Evolutionary conservation across 2,888 invertebrate genomes (phyloP).

Genomic region (Pteria penguin): DNA sequence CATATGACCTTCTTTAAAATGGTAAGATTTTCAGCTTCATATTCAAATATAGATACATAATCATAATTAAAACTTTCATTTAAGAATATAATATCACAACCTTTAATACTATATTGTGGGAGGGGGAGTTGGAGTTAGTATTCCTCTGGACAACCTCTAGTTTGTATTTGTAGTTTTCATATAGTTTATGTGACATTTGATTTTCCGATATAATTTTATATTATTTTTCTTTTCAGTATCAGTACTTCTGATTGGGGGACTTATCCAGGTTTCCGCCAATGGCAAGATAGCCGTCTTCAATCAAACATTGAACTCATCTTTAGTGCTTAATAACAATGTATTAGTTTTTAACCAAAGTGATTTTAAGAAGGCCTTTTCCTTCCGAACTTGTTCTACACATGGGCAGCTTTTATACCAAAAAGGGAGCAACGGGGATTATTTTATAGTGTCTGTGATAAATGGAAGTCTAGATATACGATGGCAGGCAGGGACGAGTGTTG

Average conservation of each 20-base stretch:
- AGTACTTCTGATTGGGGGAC: conserved; percentile 6
- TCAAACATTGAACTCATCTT: conserved; percentile 48
- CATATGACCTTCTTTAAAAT: too few species aligned
- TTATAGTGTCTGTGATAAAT: conserved; percentile 50
- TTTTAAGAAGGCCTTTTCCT: conserved; percentile 55
- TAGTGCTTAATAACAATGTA: conserved; percentile 40
- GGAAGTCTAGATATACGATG: conserved; percentile 54
- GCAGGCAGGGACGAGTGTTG: conserved; percentile 35
- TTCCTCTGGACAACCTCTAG: too few species aligned
- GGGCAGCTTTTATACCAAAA: conserved; percentile 58
- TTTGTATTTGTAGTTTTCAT: too few species aligned
- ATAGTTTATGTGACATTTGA: too few species aligned
- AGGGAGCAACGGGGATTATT: conserved; percentile 49
- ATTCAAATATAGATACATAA: too few species aligned
- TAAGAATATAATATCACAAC: too few species aligned
- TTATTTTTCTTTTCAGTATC: conserved; percentile 47
- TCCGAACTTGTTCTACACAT: conserved; percentile 53
- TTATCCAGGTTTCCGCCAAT: conserved; percentile 16
- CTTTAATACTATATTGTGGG: too few species aligned
- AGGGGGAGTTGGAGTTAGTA: too few species aligned
- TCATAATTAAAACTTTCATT: too few species aligned
- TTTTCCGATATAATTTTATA: too few species aligned
- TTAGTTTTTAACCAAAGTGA: conserved; percentile 44
- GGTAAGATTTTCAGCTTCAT: too few species aligned
- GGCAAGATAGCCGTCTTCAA: conserved; percentile 53